A percentile compares a stretch with the other conserved stretches of the same genome.
Evolutionary conservation across 1,140 invertebrate genomes (phyloP).

Genomic region (Aphelenchoides besseyi): DNA sequence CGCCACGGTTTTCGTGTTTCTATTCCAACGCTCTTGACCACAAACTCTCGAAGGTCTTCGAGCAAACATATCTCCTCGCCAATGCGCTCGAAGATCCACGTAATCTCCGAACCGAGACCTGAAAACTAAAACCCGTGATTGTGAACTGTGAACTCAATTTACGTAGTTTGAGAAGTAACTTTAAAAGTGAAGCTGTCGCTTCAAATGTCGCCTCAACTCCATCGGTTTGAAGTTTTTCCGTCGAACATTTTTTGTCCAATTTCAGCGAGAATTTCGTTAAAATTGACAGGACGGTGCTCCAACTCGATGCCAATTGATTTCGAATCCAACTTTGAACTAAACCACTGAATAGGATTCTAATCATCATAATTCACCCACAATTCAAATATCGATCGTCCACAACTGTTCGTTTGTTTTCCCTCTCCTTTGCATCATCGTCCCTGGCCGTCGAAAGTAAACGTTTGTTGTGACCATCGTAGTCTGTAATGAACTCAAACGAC

Average conservation of each 20-base stretch:
- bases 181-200: constrained; percentile 17
- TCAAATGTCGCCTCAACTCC: constrained; percentile 30
- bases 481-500: neutral
- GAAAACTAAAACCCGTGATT: neutral
- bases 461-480: constrained; percentile 25
- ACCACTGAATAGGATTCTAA: neutral
- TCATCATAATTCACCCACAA: constrained; percentile 5
- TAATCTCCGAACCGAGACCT: constrained; percentile 28
- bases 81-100: constrained; percentile 26
- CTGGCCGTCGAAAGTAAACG: neutral
- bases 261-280: constrained; percentile 27
- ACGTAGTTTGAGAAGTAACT: constrained; percentile 23
- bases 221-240: constrained; percentile 21
- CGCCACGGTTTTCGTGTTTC: constrained; percentile 26
- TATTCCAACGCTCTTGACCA: constrained; percentile 2
- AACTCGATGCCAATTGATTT: constrained; percentile 30
- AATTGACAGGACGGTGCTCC: constrained; percentile 30
- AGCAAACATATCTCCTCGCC: constrained; percentile 29
- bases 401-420: neutral
- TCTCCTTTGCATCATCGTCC: constrained; percentile 5
- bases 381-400: constrained; percentile 13
- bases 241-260: constrained; percentile 21
- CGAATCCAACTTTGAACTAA: constrained; percentile 29
- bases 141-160: constrained; percentile 1
- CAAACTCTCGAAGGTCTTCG: constrained; percentile 27